A percentile compares a stretch with the other conserved stretches of the same genome.
These are phyloP conservation scores for Pantherophis guttatus DNA, from an alignment of 2,113 vertebrate genomes.

Conservation along the genomic window DNA sequence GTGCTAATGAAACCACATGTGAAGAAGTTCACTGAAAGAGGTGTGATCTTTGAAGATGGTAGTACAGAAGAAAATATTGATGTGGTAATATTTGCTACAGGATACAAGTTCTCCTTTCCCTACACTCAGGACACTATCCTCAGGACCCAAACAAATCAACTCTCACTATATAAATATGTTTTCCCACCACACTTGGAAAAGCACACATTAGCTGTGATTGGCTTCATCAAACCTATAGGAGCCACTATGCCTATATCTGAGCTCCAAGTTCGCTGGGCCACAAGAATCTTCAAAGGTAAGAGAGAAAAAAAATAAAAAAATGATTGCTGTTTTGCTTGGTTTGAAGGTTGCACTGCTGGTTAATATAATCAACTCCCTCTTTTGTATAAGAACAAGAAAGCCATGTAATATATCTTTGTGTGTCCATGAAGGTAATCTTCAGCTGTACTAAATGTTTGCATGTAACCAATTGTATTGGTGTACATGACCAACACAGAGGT, in stretches of 20 bases:
- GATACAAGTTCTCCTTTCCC: conserved; percentile 70
- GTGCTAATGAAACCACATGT: conserved; percentile 75
- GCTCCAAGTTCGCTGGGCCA: conserved; percentile 76
- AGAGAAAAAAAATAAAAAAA: neutral
- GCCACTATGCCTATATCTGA: conserved; percentile 72
- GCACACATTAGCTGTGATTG: conserved; percentile 75
- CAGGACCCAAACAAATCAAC: conserved; percentile 46
- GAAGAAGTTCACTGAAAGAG: conserved; percentile 68
- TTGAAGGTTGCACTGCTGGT: neutral
- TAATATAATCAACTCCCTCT: neutral
- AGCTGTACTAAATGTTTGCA: neutral
- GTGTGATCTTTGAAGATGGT: conserved; percentile 77
- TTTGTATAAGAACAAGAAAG: neutral
- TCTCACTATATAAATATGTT: conserved; percentile 69
- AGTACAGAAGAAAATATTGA: conserved; percentile 73
- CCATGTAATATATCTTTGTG: neutral
- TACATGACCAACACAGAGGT: neutral
- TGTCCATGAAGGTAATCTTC: neutral
- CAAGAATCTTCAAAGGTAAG: conserved; percentile 49
- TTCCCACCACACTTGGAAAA: conserved; percentile 69
- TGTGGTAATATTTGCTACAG: conserved; percentile 81
- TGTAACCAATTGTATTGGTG: neutral
- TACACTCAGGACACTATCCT: conserved; percentile 72
- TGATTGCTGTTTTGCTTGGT: neutral
- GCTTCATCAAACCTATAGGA: conserved; percentile 64